Percentiles rank a stretch among this genome's conserved stretches.
Conservation (phyloP, 2,113 vertebrate species). For the Calyptomena viridis region DNA sequence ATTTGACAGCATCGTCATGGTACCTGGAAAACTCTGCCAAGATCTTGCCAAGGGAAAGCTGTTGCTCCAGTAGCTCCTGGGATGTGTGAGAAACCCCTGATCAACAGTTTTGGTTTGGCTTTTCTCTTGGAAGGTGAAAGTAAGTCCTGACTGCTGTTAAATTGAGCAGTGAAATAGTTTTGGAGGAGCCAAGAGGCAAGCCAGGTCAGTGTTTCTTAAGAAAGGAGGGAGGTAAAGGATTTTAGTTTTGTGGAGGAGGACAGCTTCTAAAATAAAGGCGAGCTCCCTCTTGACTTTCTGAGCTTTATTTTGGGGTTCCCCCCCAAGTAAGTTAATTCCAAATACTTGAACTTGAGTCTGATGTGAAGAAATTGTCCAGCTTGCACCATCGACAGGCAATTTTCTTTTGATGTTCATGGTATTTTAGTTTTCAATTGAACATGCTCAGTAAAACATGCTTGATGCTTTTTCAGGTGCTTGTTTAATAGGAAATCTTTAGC, state of each 20-base stretch:
- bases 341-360: not conserved
- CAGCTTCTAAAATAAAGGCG: accelerated
- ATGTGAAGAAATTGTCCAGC: not conserved
- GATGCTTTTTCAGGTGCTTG: not conserved
- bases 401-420: accelerated
- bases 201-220: accelerated
- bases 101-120: not conserved
- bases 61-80: not conserved
- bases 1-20: not conserved
- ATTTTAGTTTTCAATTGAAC: not conserved
- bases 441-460: accelerated
- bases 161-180: not conserved
- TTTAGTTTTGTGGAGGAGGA: not conserved
- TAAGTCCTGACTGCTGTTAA: not conserved
- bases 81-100: not conserved
- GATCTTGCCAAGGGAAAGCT: not conserved
- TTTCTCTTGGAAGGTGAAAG: not conserved
- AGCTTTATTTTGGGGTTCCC: not conserved
- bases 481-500: not conserved
- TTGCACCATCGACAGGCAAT: accelerated
- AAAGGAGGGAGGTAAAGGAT: not conserved
- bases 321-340: not conserved
- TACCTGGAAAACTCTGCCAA: not conserved
- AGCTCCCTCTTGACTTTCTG: not conserved
- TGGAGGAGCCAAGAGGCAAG: not conserved